Evolutionary conservation across 2,113 vertebrate genomes (phyloP).

Genomic region (Pelmatolapia mariae): DNA sequence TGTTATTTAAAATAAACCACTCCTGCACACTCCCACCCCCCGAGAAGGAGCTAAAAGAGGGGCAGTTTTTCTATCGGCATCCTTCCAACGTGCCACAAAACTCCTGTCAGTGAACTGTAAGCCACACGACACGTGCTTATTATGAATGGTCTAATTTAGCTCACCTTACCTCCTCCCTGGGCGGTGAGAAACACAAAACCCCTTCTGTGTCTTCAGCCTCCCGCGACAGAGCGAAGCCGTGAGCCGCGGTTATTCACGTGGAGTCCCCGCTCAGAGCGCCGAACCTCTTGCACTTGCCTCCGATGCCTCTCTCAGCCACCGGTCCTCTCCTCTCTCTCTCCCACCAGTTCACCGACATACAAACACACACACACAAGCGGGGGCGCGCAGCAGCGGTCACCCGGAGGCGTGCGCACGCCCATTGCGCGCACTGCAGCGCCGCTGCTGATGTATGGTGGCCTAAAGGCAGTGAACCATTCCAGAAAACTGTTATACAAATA

Average conservation of each 20-base stretch:
- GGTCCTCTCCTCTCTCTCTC: slow-evolving; percentile 34
- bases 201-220: neutral
- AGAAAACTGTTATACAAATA: slow-evolving; percentile 10
- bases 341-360: slow-evolving; percentile 22
- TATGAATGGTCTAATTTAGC: neutral
- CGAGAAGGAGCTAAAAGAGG: neutral
- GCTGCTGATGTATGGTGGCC: slow-evolving; percentile 35
- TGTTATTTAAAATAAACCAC: neutral
- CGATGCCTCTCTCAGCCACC: slow-evolving; percentile 21
- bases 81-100: slow-evolving; percentile 21
- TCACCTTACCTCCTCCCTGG: slow-evolving; percentile 20
- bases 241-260: slow-evolving; percentile 20
- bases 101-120: slow-evolving; percentile 31
- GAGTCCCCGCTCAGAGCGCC: slow-evolving; percentile 27
- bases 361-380: slow-evolving; percentile 1
- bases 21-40: neutral
- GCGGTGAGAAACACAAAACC: slow-evolving; percentile 1
- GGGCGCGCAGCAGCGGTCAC: slow-evolving; percentile 46
- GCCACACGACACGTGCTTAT: slow-evolving; percentile 18
- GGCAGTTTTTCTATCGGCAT: neutral
- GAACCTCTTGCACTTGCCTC: slow-evolving; percentile 27
- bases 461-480: slow-evolving; percentile 6
- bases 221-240: neutral
- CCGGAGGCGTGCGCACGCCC: slow-evolving; percentile 41
- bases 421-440: slow-evolving; percentile 56